Conservation (phyloP, 2,888 invertebrate species). For the Muscina levida region DNA sequence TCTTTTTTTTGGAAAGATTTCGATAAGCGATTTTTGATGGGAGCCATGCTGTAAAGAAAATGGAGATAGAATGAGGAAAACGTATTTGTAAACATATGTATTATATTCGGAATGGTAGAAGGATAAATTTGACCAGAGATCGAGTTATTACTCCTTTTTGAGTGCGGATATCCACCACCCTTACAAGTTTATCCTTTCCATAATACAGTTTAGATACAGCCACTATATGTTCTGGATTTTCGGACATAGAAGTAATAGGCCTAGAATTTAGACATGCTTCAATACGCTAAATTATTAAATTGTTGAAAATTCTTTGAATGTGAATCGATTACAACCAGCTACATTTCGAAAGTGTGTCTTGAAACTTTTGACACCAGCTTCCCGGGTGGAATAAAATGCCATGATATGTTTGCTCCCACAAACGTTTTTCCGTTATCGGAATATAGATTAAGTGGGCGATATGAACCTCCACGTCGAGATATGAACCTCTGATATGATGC, state of each 20-base stretch:
- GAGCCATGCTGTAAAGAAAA: no score
- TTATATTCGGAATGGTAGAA: no score
- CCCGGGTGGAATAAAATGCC: constrained; percentile 49
- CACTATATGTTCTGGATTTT: not conserved
- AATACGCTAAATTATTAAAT: not conserved
- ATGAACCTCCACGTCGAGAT: constrained; percentile 52
- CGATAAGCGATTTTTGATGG: no score
- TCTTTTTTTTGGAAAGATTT: no score
- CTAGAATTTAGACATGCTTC: not conserved
- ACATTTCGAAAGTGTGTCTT: constrained; percentile 33
- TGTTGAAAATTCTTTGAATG: constrained; percentile 40
- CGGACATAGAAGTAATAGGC: no score
- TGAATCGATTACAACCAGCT: not conserved
- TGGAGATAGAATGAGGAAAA: no score
- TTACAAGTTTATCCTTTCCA: no score
- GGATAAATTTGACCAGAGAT: no score
- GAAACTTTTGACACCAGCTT: constrained; percentile 41
- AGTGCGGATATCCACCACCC: no score
- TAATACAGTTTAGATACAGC: no score
- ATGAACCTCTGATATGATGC: constrained; percentile 41
- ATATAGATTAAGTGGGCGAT: constrained; percentile 33
- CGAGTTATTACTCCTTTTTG: no score
- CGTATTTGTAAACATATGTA: no score
- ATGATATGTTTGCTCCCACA: constrained; percentile 31
- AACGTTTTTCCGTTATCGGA: constrained; percentile 55